A percentile compares a stretch with the other conserved stretches of the same genome.
Evolutionary conservation across 2,888 invertebrate genomes (phyloP).

Genomic region (Stratiomys singularior): DNA sequence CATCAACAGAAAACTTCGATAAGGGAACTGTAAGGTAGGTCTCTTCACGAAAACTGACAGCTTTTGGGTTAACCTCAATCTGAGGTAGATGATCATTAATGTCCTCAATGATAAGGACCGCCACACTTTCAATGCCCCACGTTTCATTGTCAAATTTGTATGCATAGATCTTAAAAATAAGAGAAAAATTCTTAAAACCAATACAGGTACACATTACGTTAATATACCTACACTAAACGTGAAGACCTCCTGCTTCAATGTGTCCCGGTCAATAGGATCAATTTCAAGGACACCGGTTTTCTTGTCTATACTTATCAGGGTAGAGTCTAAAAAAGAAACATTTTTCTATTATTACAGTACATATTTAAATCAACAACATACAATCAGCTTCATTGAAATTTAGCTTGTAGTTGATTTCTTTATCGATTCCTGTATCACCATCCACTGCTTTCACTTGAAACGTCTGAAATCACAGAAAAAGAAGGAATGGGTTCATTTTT

Average conservation of each 20-base stretch:
- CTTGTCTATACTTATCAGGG: conserved; percentile 53
- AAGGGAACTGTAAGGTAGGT: conserved; percentile 67
- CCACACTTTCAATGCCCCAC: conserved; percentile 60
- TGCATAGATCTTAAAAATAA: conserved; percentile 63
- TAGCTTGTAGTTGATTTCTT: conserved; percentile 68
- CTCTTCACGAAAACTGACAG: conserved; percentile 68
- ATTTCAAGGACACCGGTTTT: conserved; percentile 54
- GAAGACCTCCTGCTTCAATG: conserved; percentile 65
- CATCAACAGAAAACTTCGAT: conserved; percentile 68
- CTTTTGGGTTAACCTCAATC: conserved; percentile 64
- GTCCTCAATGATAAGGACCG: conserved; percentile 68
- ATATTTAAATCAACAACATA: neutral
- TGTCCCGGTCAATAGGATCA: conserved; percentile 66
- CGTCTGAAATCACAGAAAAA: conserved; percentile 52
- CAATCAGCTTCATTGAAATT: conserved; percentile 59
- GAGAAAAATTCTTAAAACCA: neutral
- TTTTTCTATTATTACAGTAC: neutral
- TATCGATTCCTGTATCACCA: conserved; percentile 71
- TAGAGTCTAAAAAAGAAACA: conserved; percentile 52
- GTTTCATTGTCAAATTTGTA: conserved; percentile 63
- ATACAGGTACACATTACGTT: neutral
- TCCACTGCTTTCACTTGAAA: conserved; percentile 70
- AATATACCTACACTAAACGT: conserved; percentile 58
- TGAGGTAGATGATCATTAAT: conserved; percentile 75
- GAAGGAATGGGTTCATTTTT: too few species aligned